Evolutionary conservation across 2,797 vertebrate genomes (phyloP).

Genomic region (Protosalanx chinensis): DNA sequence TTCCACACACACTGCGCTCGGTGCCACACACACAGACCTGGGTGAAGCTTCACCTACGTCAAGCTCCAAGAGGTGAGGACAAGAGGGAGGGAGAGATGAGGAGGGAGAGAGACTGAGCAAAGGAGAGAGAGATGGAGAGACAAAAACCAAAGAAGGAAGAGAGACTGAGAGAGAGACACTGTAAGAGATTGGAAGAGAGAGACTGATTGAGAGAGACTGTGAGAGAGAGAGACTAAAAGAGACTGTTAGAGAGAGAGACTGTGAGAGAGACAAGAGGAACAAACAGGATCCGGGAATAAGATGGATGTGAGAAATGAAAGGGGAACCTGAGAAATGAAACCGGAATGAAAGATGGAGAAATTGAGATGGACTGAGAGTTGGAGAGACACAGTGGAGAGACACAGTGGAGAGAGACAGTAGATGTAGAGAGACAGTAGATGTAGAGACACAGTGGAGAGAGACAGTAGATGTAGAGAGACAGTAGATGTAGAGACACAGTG

Average conservation of each 20-base stretch:
- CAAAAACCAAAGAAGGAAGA: not conserved
- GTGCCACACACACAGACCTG: too few relatives aligned
- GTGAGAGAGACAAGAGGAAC: not conserved
- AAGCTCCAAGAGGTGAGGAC: too few relatives aligned
- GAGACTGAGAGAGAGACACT: not conserved
- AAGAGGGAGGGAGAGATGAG: not conserved
- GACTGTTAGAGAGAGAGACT: not conserved
- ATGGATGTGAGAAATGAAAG: not conserved
- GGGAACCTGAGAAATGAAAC: not conserved
- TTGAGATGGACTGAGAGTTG: not conserved
- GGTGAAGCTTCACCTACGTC: too few relatives aligned
- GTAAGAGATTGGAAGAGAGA: not conserved
- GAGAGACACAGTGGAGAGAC: too few relatives aligned
- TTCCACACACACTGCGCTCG: too few relatives aligned
- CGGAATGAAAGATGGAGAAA: slow-evolving; percentile 1
- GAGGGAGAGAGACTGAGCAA: slow-evolving; percentile 18
- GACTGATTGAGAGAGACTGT: not conserved
- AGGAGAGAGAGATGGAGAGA: not conserved
- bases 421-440: too few relatives aligned
- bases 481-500: not conserved
- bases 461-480: not conserved
- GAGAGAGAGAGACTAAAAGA: not conserved
- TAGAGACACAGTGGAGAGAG: not conserved
- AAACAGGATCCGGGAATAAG: not conserved
- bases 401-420: not conserved